Base-by-base conservation (phyloP, 2,797 vertebrate species). In the Nyctibius grandis region DNA sequence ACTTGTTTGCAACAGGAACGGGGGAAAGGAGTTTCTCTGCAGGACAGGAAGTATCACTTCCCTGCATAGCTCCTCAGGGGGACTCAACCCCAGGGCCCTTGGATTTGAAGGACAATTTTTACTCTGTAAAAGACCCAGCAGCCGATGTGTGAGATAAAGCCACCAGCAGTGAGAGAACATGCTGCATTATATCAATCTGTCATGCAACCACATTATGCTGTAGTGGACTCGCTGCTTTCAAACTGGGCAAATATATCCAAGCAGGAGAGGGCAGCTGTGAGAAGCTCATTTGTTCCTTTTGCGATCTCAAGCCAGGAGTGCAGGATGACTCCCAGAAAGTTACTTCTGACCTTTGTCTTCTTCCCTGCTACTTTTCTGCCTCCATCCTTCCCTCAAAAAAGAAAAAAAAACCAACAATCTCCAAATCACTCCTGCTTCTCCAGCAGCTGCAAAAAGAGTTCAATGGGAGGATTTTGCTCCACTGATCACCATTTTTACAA, bases 1-100 rank as follows among this genome's bases (percentile, higher is more conserved):
- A 50, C 57, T 38, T 68, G 47, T 81, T 68, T 72, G 50, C 38
- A 64, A 53, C 12, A 81, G 31, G 25, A 68, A 65, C 1, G 2
- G 38, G 31, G 34, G 88, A 86, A 76, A 22, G n/a, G 23, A 68
- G 51, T 81, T 81, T 72, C 45, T 72, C 57, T 67, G 23, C 21
- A 53, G 74, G 34, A 75, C 14, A 29, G 47, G n/a, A 91, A 88
- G 18, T 53, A 82, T 57, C 50, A 42, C 26, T 65, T 80, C 33
- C 50, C 18, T 57, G 13, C 2, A 0, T 64, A 13, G 2, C 38
- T 40, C 34, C 29, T 31, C 3, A 0, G 4, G 15, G 48, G n/a
- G 14, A 34, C 34, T 72, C 75, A 67, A 11, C 5, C 5, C 29
- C 11, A 16, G 26, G 42, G 21, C 17, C 19, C 22, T 86, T 0